These are phyloP conservation scores for Encarsia formosa DNA, from an alignment of 2,888 invertebrate genomes.

Conservation along the genomic window DNA sequence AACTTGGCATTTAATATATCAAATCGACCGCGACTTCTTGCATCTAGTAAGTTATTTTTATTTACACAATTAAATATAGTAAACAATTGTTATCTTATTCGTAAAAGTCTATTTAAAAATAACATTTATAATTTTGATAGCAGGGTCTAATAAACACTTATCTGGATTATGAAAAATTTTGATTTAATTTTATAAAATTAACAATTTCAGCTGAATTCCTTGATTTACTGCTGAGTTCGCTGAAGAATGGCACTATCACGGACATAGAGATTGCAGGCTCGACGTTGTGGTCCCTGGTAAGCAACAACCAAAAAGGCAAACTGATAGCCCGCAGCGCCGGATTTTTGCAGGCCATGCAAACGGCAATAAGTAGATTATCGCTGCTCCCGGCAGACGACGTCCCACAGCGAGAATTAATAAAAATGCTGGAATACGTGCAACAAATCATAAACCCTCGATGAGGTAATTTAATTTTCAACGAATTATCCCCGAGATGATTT, in stretches of 20 bases:
- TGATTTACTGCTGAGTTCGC: slow-evolving; percentile 50
- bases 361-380: slow-evolving; percentile 51
- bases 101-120: no score
- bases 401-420: slow-evolving; percentile 26
- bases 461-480: no score
- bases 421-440: slow-evolving; percentile 43
- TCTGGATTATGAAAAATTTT: no score
- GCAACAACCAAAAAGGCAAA: slow-evolving; percentile 68
- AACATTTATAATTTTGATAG: no score
- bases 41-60: slow-evolving; percentile 48
- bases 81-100: no score
- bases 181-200: no score
- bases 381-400: slow-evolving; percentile 5
- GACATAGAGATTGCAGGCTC: slow-evolving; percentile 54
- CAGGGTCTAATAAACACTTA: no score
- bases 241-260: slow-evolving; percentile 48
- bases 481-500: no score
- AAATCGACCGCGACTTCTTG: slow-evolving; percentile 55
- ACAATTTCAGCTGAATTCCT: slow-evolving; percentile 53
- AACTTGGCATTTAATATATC: slow-evolving; percentile 57
- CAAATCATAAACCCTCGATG: slow-evolving; percentile 39
- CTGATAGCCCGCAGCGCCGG: slow-evolving; percentile 54
- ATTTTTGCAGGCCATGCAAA: slow-evolving; percentile 52
- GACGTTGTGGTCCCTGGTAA: slow-evolving; percentile 65
- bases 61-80: no score